Evolutionary conservation across 2,113 vertebrate genomes (phyloP), one percentile per base, ranked within the genome.

Genomic region (Morphnarchus princeps): DNA sequence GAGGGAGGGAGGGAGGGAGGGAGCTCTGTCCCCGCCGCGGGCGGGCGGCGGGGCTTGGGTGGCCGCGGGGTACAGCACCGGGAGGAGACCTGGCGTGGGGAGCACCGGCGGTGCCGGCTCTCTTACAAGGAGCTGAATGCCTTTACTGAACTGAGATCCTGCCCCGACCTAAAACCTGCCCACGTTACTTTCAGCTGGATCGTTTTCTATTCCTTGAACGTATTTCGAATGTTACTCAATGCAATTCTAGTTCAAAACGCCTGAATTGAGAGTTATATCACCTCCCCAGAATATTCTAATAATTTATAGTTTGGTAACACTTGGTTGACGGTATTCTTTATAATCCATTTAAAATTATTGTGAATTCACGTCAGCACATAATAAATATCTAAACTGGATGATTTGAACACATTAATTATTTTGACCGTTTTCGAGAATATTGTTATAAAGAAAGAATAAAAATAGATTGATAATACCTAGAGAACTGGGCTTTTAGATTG

Each of bases 81-180:
- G 2, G 13, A 63, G 10, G 11, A 12, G 45, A 38, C 34, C 17
- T 0, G 76, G 55, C 18, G 3, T 1, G 14, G 43, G 24, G 26
- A 49, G 78, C 36, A 5, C 18, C 1, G 49, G 50, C 31, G 21
- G 1, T 22, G 70, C 20, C 7, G 6, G 21, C 34, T 43, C 26
- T 0, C 36, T 65, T 17, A 17, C 4, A n/a, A 34, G 0, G 10
- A 42, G 42, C 70, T 20, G 19, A 16, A 1, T 2, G 47, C 31
- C 45, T 29, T 38, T 7, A 3, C 21, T 22, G 3, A 52, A 40
- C 52, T 8, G 55, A 62, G 13, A 59, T 34, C 28, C 59, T 50
- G 52, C 24, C 28, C 28, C 15, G 1, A 5, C 15, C 36, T 31
- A 10, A 63, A 55, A 36, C 28, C 57, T 32, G 62, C 26, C 66